Conservation (phyloP, 1,140 invertebrate genomes). For the Ceratoteleas bidentatus region DNA sequence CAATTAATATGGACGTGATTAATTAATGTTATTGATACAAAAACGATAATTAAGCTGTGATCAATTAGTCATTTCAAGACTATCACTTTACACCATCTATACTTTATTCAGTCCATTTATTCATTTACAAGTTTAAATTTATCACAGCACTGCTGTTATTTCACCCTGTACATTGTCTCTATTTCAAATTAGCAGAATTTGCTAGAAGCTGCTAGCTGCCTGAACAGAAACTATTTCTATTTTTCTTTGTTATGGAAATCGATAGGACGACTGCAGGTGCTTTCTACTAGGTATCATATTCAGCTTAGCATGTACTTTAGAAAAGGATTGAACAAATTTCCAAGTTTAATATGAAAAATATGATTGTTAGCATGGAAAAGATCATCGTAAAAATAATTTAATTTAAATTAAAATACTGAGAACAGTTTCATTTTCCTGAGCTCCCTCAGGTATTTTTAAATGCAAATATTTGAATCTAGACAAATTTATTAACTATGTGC, state of each 20-base stretch:
- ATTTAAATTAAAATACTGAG: not conserved
- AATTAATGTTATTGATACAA: no score
- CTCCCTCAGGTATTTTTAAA: no score
- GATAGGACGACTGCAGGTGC: not conserved
- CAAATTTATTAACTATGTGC: no score
- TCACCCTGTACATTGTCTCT: not conserved
- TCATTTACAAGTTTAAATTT: no score
- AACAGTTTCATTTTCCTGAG: not conserved
- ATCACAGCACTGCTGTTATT: not conserved
- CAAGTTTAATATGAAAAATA: not conserved
- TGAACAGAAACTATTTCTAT: not conserved
- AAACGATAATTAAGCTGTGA: no score
- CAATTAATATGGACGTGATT: no score
- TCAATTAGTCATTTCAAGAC: no score
- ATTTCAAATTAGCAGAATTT: not conserved
- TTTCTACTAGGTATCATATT: not conserved
- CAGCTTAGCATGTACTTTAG: not conserved
- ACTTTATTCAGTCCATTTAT: no score
- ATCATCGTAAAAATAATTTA: not conserved
- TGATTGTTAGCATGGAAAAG: not conserved
- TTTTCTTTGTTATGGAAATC: constrained; percentile 1
- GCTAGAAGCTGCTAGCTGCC: not conserved
- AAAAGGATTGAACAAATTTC: not conserved
- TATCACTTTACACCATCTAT: no score
- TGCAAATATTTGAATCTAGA: no score